Base-by-base conservation (phyloP, 2,888 invertebrate species). In the Morpho achilles region DNA sequence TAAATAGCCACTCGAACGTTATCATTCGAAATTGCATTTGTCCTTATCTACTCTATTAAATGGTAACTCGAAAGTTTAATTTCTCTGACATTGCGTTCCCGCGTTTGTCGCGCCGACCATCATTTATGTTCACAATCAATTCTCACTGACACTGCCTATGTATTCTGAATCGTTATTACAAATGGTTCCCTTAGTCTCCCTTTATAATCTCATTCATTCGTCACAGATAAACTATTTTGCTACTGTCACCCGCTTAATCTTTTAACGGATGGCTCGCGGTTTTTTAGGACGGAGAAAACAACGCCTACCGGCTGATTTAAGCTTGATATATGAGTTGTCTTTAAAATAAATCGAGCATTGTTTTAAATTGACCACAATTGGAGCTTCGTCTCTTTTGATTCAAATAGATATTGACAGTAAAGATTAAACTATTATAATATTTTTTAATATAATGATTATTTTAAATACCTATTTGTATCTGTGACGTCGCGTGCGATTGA, bases 211-310 rank as follows among this genome's bases (percentile, higher is more conserved):
- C 66, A 71, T 71, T 63, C 70, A 75, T 82, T 77, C 72, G 73
- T 74, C 67, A 74, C 65, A 71, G 70, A 75, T 73, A 74, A 73
- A 70, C 67, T 66, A 63, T 72, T 76, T 75, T 66, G 72, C 72
- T 68, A 71, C 72, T 66, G 69, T 68, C 66, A 66, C 57, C 58
- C 66, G 62, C 54, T 68, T 67, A 69, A 67, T 65, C 66, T 67
- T 63, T 57, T 65, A 54, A 63, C 61, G 54, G 56, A 63, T 61
- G 46, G 59, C 53, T 61, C 42, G 63, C 61, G 54, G 63, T 63
- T 63, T 59, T 32, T 63, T 58, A 43, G 49, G 54, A 59, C 42
- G 44, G 42, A 54, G 44, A 58, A 55, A 50, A 48, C 53, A 50
- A 58, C 58, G 53, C 58, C 54, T 57, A 61, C 59, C 56, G 43